Base-by-base conservation (phyloP, 2,888 invertebrate species). In the Norana najaformis region DNA sequence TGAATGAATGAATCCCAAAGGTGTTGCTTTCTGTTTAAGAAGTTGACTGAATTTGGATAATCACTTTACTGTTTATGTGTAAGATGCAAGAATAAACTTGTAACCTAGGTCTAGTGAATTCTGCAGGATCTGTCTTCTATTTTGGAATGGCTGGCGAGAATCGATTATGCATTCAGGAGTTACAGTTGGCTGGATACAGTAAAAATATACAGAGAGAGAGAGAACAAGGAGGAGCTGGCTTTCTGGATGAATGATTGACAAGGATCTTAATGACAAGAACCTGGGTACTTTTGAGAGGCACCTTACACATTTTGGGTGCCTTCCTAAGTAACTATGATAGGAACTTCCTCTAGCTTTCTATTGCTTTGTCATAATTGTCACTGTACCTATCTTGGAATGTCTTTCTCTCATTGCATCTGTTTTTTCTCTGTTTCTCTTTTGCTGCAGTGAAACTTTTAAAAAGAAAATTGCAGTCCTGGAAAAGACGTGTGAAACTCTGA, bases 371-470 rank as follows among this genome's bases (percentile, higher is more conserved):
- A n/a, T 69, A 23, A 23, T 23, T 47, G 20, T 47, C 47, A 23
- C 5, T 47, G 1, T 47, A 23, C 23, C 47, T 47, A 6, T 47
- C 47, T 47, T 23, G 20, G 47, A 47, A 20, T 47, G 20, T 47
- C 47, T 47, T 20, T 47, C 23, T n/a, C n/a, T n/a, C 8, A 8
- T 69, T 69, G 69, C 69, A n/a, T 69, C 69, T n/a, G 69, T 69
- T 11, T 69, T n/a, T 69, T 69, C 8, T 69, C 11, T n/a, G n/a
- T n/a, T 69, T 69, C 6, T 69, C 13, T 35, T 85, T 35, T 85
- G 35, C 23, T 85, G 35, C 35, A 85, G 85, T 36, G 88, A 88
- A 47, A n/a, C 37, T 39, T 36, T 11, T 69, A 89, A 85, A n/a
- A 85, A 83, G 14, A 36, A 69, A 23, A 20, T n/a, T 13, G 39